These are phyloP conservation scores for Ectropis crepuscularia DNA, from an alignment of 2,888 invertebrate genomes.

Conservation along the genomic window DNA sequence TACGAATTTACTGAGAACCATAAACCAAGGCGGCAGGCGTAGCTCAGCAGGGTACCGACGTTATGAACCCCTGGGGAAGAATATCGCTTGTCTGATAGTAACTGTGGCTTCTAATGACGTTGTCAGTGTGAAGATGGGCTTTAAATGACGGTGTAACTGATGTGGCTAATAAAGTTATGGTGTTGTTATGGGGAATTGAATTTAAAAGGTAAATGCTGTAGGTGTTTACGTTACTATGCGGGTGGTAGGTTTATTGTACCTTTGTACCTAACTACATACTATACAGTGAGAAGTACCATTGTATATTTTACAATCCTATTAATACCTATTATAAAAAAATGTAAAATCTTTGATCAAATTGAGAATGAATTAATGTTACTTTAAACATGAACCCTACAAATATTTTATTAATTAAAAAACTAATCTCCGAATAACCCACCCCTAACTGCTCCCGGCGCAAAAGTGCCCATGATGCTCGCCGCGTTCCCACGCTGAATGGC, in stretches of 20 bases:
- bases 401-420: no score
- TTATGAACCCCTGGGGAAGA: constrained; percentile 15
- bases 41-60: constrained; percentile 14
- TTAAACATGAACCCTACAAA: no score
- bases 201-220: background rate
- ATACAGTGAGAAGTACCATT: no score
- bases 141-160: constrained; percentile 4
- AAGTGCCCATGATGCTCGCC: no score
- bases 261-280: no score
- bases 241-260: background rate
- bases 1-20: background rate
- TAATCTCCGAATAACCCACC: no score
- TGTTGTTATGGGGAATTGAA: constrained; percentile 11
- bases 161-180: constrained; percentile 11
- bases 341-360: no score
- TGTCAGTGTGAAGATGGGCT: constrained; percentile 9
- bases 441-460: no score
- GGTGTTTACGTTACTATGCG: background rate
- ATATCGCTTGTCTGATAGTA: constrained; percentile 12
- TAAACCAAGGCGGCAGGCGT: background rate
- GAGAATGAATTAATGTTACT: no score
- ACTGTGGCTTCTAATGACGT: constrained; percentile 14
- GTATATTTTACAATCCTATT: no score
- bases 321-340: no score
- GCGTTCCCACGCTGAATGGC: no score